A percentile compares a stretch with the other conserved stretches of the same genome.
Conservation (phyloP, 1,140 invertebrate species). For the Lasaia peninsularis region DNA sequence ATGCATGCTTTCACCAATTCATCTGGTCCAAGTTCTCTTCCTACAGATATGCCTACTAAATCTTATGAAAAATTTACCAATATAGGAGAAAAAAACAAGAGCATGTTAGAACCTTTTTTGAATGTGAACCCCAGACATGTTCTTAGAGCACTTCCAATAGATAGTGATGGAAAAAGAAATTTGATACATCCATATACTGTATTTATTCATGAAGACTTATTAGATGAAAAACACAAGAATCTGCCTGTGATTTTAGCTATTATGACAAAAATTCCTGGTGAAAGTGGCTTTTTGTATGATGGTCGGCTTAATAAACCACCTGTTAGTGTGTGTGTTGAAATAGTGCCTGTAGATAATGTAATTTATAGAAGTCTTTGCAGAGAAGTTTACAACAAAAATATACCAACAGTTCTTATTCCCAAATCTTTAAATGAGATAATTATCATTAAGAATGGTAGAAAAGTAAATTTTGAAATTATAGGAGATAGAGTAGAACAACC, state of each 20-base stretch:
- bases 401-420: slow-evolving; percentile 66
- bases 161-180: slow-evolving; percentile 66
- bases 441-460: slow-evolving; percentile 63
- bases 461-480: slow-evolving; percentile 61
- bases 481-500: slow-evolving; percentile 55
- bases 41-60: slow-evolving; percentile 32
- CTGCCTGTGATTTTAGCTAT: slow-evolving; percentile 54
- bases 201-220: slow-evolving; percentile 61
- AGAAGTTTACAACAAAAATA: slow-evolving; percentile 62
- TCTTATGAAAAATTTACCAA: slow-evolving; percentile 45
- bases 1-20: slow-evolving; percentile 58
- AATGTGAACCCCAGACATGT: slow-evolving; percentile 48
- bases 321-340: slow-evolving; percentile 65
- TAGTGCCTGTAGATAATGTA: slow-evolving; percentile 57
- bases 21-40: slow-evolving; percentile 26
- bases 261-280: slow-evolving; percentile 56
- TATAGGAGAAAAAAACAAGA: slow-evolving; percentile 56
- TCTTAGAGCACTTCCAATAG: slow-evolving; percentile 55
- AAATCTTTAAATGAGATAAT: slow-evolving; percentile 64
- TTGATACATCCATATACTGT: slow-evolving; percentile 69
- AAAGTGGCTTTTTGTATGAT: slow-evolving; percentile 32
- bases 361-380: slow-evolving; percentile 57
- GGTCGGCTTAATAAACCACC: slow-evolving; percentile 41
- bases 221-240: slow-evolving; percentile 49
- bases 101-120: slow-evolving; percentile 51